Percentiles rank a stretch among this genome's conserved stretches.
These are phyloP conservation scores for Drosophila vallismaia DNA, from an alignment of 2,888 invertebrate species.

Conservation along the genomic window DNA sequence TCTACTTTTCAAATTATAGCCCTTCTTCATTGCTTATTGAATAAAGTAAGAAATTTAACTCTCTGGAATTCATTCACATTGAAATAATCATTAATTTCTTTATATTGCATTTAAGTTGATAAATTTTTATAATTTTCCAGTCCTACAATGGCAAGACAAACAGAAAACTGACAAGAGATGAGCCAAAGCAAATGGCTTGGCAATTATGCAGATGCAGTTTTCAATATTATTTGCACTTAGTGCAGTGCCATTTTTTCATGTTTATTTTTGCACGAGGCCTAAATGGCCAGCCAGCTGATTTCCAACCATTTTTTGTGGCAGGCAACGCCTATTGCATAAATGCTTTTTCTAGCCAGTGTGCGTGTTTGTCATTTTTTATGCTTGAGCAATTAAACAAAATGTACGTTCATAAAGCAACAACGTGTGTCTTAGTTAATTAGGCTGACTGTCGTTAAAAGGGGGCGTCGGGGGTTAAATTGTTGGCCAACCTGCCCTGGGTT, in stretches of 20 bases:
- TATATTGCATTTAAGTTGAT: background rate
- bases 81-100: background rate
- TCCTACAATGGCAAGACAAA: conserved; percentile 21
- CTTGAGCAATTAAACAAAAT: conserved; percentile 63
- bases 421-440: conserved; percentile 41
- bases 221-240: conserved; percentile 62
- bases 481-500: conserved; percentile 8
- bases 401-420: conserved; percentile 28
- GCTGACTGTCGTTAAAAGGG: conserved; percentile 31
- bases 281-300: conserved; percentile 26
- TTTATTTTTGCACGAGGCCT: conserved; percentile 16
- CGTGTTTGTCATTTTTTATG: conserved; percentile 25
- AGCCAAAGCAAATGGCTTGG: conserved; percentile 28
- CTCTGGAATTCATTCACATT: background rate
- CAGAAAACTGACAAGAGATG: conserved; percentile 16
- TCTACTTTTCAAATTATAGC: too few species aligned
- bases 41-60: background rate
- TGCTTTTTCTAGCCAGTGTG: conserved; percentile 12
- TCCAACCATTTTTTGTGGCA: conserved; percentile 11
- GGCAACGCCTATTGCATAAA: conserved; percentile 42
- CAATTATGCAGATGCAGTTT: conserved; percentile 50
- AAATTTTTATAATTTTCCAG: background rate
- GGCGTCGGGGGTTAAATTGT: conserved; percentile 31
- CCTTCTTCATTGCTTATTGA: too few species aligned
- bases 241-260: conserved; percentile 52